phyloP scores from a whole-genome alignment of 1,140 invertebrate species.

The Aphelenchoides besseyi region DNA sequence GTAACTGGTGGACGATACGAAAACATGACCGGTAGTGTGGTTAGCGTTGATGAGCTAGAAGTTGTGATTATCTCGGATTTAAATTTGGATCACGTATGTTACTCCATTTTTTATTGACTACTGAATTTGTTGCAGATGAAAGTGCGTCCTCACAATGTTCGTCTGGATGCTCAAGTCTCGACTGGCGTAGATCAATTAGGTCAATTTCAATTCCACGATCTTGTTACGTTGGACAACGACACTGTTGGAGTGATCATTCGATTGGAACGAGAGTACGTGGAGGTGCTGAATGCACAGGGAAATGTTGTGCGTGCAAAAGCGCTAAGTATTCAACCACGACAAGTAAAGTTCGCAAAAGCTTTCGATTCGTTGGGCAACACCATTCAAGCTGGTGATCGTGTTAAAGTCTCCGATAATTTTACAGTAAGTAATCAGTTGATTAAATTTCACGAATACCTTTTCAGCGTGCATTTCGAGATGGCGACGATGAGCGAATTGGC shows the following conservation, averaged over 20 bases:
- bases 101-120: background rate
- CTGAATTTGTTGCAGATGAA: slow-evolving; percentile 63
- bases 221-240: slow-evolving; percentile 85
- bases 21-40: slow-evolving; percentile 91
- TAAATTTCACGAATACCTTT: background rate
- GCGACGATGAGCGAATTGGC: slow-evolving; percentile 75
- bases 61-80: slow-evolving; percentile 90
- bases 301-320: slow-evolving; percentile 83
- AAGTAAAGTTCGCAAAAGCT: slow-evolving; percentile 76
- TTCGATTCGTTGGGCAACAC: slow-evolving; percentile 88
- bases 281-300: slow-evolving; percentile 73
- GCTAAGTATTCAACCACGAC: slow-evolving; percentile 84
- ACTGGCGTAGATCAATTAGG: no score
- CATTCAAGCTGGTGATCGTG: slow-evolving; percentile 87
- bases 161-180: slow-evolving; percentile 88
- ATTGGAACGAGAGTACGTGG: slow-evolving; percentile 89
- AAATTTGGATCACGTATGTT: slow-evolving; percentile 85
- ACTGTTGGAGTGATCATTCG: slow-evolving; percentile 93
- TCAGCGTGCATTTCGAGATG: slow-evolving; percentile 28
- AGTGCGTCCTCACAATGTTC: slow-evolving; percentile 78
- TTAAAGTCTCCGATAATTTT: slow-evolving; percentile 80
- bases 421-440: background rate
- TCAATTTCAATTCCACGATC: slow-evolving; percentile 95
- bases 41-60: slow-evolving; percentile 84
- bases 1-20: slow-evolving; percentile 90